A percentile compares a stretch with the other conserved stretches of the same genome.
These are phyloP conservation scores for Dilophus febrilis DNA, from an alignment of 2,888 invertebrate genomes.

Conservation along the genomic window DNA sequence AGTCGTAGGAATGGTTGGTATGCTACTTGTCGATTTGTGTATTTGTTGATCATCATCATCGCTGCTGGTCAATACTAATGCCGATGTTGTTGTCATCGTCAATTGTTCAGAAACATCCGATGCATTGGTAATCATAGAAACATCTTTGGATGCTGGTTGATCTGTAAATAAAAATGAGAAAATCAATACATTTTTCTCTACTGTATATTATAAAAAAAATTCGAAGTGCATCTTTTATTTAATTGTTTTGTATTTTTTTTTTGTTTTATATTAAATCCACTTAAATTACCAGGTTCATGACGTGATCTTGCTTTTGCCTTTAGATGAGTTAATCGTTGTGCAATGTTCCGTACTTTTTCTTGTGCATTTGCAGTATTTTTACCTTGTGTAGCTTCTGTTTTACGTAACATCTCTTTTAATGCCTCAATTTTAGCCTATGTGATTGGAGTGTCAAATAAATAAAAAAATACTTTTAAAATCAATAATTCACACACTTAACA, in stretches of 20 bases:
- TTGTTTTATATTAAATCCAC: no score
- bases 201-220: neutral
- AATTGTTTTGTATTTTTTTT: no score
- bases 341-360: conserved; percentile 23
- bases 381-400: conserved; percentile 20
- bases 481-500: no score
- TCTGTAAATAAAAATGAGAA: neutral
- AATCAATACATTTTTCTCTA: neutral
- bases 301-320: conserved; percentile 21
- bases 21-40: neutral
- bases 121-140: no score
- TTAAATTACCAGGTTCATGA: no score
- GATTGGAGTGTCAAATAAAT: no score
- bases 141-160: no score
- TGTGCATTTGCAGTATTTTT: conserved; percentile 20
- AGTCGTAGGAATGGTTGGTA: neutral
- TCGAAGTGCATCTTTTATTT: neutral
- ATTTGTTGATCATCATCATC: neutral
- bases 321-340: conserved; percentile 19
- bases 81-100: no score
- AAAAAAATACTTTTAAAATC: no score
- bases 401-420: conserved; percentile 20
- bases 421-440: conserved; percentile 23
- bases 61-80: neutral
- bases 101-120: no score